A percentile compares a stretch with the other conserved stretches of the same genome.
Evolutionary conservation across 2,797 vertebrate genomes (phyloP).

Genomic region (Knipowitschia caucasica): DNA sequence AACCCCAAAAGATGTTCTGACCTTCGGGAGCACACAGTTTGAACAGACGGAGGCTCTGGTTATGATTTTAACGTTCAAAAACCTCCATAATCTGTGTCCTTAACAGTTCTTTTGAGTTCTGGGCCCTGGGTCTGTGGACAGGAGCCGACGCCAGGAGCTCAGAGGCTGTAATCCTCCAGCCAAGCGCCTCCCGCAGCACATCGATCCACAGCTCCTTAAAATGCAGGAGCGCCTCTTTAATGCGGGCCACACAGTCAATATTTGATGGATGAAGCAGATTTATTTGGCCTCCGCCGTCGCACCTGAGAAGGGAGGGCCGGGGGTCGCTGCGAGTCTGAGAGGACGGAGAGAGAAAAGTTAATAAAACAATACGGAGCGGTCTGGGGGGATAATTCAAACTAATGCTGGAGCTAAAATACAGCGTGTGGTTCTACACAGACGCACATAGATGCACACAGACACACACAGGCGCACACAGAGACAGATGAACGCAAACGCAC

Average conservation of each 20-base stretch:
- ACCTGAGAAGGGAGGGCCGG: conserved; percentile 25
- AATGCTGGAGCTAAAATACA: conserved; percentile 18
- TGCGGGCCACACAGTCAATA: conserved; percentile 53
- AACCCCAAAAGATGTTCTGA: too few relatives aligned
- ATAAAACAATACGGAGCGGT: conserved; percentile 10
- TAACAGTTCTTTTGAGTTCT: too few relatives aligned
- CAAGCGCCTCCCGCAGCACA: conserved; percentile 26
- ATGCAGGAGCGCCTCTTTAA: conserved; percentile 49
- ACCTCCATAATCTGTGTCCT: too few relatives aligned
- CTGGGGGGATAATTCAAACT: conserved; percentile 27
- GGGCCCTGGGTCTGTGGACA: conserved; percentile 25
- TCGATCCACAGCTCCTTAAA: conserved; percentile 55
- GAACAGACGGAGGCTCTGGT: too few relatives aligned
- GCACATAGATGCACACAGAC: too few relatives aligned
- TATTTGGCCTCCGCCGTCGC: conserved; percentile 48
- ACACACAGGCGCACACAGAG: too few relatives aligned
- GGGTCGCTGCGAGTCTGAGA: conserved; percentile 11
- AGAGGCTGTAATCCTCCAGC: conserved; percentile 32
- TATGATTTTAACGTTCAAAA: too few relatives aligned
- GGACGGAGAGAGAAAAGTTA: conserved; percentile 7
- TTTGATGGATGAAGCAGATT: conserved; percentile 61
- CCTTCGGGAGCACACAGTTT: too few relatives aligned
- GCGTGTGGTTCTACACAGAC: conserved; percentile 8
- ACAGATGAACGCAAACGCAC: too few relatives aligned
- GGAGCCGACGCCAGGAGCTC: conserved; percentile 28